These are phyloP conservation scores for Poecilia picta DNA, from an alignment of 2,797 vertebrate genomes.

Conservation along the genomic window DNA sequence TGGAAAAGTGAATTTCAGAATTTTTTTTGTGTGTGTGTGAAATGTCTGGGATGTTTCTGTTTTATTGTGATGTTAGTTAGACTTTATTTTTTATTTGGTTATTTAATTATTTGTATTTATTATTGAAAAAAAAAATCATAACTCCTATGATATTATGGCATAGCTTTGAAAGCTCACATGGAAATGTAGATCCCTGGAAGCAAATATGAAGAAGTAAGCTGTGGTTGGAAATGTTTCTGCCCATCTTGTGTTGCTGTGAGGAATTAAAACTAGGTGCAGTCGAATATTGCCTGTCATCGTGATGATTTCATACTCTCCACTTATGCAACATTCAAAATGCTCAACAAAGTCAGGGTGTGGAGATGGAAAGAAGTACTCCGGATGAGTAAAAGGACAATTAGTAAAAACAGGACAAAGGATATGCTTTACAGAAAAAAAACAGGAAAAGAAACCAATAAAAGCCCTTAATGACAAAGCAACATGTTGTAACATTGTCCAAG, in stretches of 20 bases:
- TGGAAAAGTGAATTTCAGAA: neutral
- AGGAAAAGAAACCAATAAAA: neutral
- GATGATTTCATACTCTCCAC: conserved; percentile 52
- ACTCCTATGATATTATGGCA: neutral
- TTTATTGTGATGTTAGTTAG: neutral
- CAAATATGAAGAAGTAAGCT: neutral
- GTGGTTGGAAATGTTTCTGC: neutral
- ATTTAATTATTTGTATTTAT: no score
- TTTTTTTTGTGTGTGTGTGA: neutral
- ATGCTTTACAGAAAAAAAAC: neutral
- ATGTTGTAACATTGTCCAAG: neutral
- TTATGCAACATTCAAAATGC: conserved; percentile 39
- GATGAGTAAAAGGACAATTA: neutral
- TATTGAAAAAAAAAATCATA: no score
- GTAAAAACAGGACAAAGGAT: neutral
- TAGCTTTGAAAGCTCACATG: neutral
- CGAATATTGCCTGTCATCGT: conserved; percentile 25
- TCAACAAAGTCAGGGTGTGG: conserved; percentile 14
- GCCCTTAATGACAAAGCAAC: neutral
- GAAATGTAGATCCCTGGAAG: neutral
- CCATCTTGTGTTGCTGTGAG: neutral
- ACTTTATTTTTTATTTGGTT: neutral
- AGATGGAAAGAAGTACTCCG: conserved; percentile 15
- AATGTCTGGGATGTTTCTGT: conserved; percentile 19
- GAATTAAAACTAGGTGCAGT: neutral